Percentiles rank a stretch among this genome's conserved stretches.
These are phyloP conservation scores for Brenthis ino DNA, from an alignment of 2,888 invertebrate genomes.

Conservation along the genomic window DNA sequence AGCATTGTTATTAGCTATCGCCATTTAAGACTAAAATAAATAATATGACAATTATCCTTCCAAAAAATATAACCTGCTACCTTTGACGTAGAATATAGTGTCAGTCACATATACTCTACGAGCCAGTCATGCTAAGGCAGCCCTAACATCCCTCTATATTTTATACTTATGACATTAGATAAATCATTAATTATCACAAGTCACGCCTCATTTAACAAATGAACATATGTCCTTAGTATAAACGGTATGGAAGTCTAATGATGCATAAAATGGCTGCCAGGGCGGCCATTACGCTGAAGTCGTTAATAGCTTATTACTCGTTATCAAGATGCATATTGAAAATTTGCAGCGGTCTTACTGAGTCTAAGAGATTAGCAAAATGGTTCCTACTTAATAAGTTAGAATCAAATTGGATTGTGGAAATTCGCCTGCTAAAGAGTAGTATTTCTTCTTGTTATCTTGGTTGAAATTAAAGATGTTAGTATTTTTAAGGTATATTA, in stretches of 20 bases:
- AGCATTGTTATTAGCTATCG: no score
- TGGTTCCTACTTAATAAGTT: conserved; percentile 24
- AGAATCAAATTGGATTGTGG: conserved; percentile 13
- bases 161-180: conserved; percentile 14
- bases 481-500: not conserved
- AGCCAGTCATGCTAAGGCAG: no score
- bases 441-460: no score
- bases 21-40: no score
- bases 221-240: conserved; percentile 30
- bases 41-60: no score
- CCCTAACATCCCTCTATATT: conserved; percentile 2
- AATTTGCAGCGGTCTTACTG: conserved; percentile 23
- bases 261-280: conserved; percentile 43
- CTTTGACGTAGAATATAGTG: no score
- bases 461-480: not conserved
- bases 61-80: no score
- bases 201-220: conserved; percentile 25
- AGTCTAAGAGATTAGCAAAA: conserved; percentile 23
- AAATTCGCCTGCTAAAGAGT: not conserved
- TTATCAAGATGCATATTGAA: conserved; percentile 35
- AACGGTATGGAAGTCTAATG: conserved; percentile 44
- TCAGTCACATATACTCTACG: no score
- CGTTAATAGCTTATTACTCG: conserved; percentile 37
- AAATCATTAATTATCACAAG: conserved; percentile 16
- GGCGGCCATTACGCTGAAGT: conserved; percentile 32